Base-by-base conservation (phyloP, 2,888 invertebrate species). In the Andrena dorsata region DNA sequence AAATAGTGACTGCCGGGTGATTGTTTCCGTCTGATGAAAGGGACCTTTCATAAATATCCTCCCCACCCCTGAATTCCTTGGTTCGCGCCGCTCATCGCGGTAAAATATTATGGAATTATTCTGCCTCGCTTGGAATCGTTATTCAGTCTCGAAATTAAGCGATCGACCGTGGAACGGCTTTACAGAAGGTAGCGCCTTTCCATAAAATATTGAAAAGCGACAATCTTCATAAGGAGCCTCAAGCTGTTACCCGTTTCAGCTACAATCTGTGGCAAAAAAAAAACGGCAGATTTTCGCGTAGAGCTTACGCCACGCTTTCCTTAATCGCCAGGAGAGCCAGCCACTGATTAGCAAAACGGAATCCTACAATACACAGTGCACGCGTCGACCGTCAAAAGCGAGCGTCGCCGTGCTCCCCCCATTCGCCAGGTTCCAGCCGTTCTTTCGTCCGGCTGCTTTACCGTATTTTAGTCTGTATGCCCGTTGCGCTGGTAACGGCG, bases 371-470 rank as follows among this genome's bases (percentile, higher is more conserved):
- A 26, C 23, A 56, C 23, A 10, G 26, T 10, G 10, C 26, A 13
- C 41, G 56, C 64, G 84, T 84, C 74, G 76, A 82, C 76, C 84
- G 69, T 84, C 79, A 79, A 84, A 84, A 79, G 76, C 76, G 63
- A 58, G 56, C 28, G 47, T 71, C 51, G 41, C 65, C 60, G 63
- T 16, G 49, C 49, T 16, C 64, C 51, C 64, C 51, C 58, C 70
- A 65, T 60, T 74, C 64, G 20, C 53, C 28, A 30, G 58, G 63
- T 64, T 76, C 72, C 65, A 51, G 49, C 28, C 51, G 68, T 61
- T 82, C 70, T 78, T 85, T 85, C 76, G 76, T 64, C 26, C 58
- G 49, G 49, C 28, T 69, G 76, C 49, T 76, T 58, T 20, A 53
- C 56, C 66, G 71, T 61, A 72, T 80, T 80, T 72, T 26, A 49